Evolutionary conservation across 1,140 invertebrate genomes (phyloP).

Genomic region (Amphibalanus amphitrite): DNA sequence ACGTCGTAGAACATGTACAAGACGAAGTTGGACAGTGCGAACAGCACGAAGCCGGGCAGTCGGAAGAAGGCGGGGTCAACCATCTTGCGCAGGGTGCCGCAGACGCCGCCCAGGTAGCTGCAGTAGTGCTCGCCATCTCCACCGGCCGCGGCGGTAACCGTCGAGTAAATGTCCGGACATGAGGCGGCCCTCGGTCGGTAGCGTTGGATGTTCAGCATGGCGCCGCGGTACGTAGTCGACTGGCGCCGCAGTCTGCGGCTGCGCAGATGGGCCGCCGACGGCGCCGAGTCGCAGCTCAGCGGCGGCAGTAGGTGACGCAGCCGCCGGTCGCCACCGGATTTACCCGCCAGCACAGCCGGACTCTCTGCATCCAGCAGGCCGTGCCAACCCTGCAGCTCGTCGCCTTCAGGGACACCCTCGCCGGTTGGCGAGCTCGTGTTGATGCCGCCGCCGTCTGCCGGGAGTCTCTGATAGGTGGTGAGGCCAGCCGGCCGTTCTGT

Average conservation of each 20-base stretch:
- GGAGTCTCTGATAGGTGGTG: too few relatives aligned
- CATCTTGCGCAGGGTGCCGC: slow-evolving; percentile 53
- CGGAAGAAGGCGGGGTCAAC: slow-evolving; percentile 59
- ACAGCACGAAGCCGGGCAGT: slow-evolving; percentile 53
- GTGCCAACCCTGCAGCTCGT: too few relatives aligned
- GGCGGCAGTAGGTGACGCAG: too few relatives aligned
- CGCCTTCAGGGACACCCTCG: too few relatives aligned
- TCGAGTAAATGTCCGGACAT: slow-evolving; percentile 78
- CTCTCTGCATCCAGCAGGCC: slow-evolving; percentile 12
- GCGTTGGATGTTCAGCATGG: slow-evolving; percentile 55
- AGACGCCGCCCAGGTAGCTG: slow-evolving; percentile 52
- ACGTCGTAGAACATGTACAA: slow-evolving; percentile 71
- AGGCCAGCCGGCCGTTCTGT: too few relatives aligned
- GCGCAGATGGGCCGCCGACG: slow-evolving; percentile 11
- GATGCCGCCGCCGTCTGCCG: too few relatives aligned
- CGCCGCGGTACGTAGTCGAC: slow-evolving; percentile 62
- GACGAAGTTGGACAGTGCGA: slow-evolving; percentile 66
- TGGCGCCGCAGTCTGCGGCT: slow-evolving; percentile 16
- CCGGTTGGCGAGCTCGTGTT: too few relatives aligned
- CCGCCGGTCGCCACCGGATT: too few relatives aligned
- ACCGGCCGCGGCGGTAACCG: slow-evolving; percentile 61
- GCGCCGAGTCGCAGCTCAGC: too few relatives aligned
- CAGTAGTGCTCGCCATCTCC: slow-evolving; percentile 48
- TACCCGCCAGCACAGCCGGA: too few relatives aligned
- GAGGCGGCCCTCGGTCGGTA: slow-evolving; percentile 69